Base-by-base conservation (phyloP, 2,888 invertebrate species). In the Syrphus vitripennis region DNA sequence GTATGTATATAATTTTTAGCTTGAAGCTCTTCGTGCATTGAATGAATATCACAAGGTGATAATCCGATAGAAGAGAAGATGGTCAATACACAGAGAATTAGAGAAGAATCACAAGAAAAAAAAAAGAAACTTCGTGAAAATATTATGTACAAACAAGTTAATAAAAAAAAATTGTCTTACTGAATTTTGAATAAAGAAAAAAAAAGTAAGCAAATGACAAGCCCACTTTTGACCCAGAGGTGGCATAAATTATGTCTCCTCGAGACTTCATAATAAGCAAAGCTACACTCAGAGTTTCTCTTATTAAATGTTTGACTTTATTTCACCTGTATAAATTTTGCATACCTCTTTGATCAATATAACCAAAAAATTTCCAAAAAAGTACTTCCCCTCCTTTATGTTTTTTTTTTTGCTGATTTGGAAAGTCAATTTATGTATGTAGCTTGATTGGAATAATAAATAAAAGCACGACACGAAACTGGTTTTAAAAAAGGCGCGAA, bases 11-110 rank as follows among this genome's bases (percentile, higher is more conserved):
- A 10, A 34, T 34, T 34, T 81, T 76, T 84, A 67, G 80, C 76
- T 81, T 84, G 4, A 71, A 84, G 71, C 81, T 84, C 61, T 77
- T 81, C 84, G 81, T 84, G 84, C 76, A 77, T 67, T 71, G 84
- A 84, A 81, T 71, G 84, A 84, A 81, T 84, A 72, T 55, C 40
- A 55, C 61, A 50, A 67, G 72, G 72, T 76, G 67, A 77, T 84
- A 80, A 84, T 81, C 71, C 71, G 71, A 79, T 37, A 70, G 40
- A 50, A 40, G 63, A 70, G 21, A 50, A 67, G 50, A 42, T 37
- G 45, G 12, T 40, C 70, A 78, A 10, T 6, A 40, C 19, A 48
- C 21, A 21, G 2, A 21, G 5, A 4, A 21, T 24, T 48, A 6
- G 12, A 21, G 65, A 12, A 26, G n/a, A 77, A 57, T 57, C 19